Base-by-base conservation (phyloP, 2,888 invertebrate species). In the Oxyteleia sp. region DNA sequence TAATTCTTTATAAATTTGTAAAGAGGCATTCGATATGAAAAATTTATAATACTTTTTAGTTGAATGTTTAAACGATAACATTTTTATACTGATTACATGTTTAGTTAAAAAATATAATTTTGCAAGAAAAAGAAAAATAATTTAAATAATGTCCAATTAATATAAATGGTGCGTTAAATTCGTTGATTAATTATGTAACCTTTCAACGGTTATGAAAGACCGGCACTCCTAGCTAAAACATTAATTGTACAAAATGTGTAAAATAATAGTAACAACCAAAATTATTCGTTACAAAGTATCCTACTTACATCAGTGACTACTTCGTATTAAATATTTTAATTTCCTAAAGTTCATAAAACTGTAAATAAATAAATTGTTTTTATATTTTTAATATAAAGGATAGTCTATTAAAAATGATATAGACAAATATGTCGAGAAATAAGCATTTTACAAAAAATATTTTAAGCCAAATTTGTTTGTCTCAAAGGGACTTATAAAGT, bases 91-190 rank as follows among this genome's bases (percentile, higher is more conserved):
- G 5, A 32, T 32, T 32, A 32, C 32, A 32, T 32, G n/a, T 32
- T 32, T 15, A 15, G 1, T 13, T 41, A 13, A 2, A 13, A 29
- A 13, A 29, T 2, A 55, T 16, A 1, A 55, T n/a, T 63, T 63
- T 47, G 63, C 63, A 47, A 63, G 63, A 63, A 16, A 47, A 47
- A 63, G 45, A 18, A 47, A 23, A 47, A 18, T 18, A 41, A 41
- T 41, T 13, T 4, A 7, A 41, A 13, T 3, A n/a, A 41, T 13
- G 41, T 41, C 41, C 41, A 41, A 7, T 41, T 41, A 41, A 2
- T 43, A 20, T 47, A 10, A 32, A 47, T 47, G 20, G 10, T 47
- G 20, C 10, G 18, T 10, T 16, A 18, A 47, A 47, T 20, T 1
- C 18, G 10, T 7, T 18, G 4, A 16, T 15, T 18, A 47, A 23